Base-by-base conservation (phyloP, 2,888 invertebrate genomes). In the Dasypogon diadema region DNA sequence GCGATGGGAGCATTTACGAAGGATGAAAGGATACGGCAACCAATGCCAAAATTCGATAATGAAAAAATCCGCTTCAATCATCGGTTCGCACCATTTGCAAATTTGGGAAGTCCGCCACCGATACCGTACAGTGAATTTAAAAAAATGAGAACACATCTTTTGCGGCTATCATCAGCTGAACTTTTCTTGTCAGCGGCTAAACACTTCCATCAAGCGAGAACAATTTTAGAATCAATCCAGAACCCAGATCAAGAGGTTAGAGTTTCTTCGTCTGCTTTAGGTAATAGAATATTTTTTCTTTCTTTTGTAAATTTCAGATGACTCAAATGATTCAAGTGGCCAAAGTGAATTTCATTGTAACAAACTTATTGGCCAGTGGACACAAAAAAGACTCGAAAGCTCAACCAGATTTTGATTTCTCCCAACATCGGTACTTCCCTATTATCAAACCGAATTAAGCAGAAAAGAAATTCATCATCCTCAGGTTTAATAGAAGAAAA, bases 61-160 rank as follows among this genome's bases (percentile, higher is more conserved):
- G 97, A 98, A 84, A 92, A 94, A 82, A 96, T 98, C 2, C 91
- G 98, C 48, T 99, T 97, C 85, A 95, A 96, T 83, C 97, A 98
- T 82, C 91, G 98, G 70, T 96, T 99, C 87, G 91, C 93, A 4
- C 96, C 98, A 0, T 95, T 98, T 82, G 92, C 93, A 14, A 91
- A 92, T 37, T 89, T 98, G 10, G 89, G 94, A 12, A 94, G 94
- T 2, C 98, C 98, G 14, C 97, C 97, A 0, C 94, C 95, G 2
- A 95, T 98, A 10, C 93, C 94, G 81, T 98, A 98, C 86, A 89
- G 90, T 72, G 95, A 96, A 86, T 97, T 94, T 85, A 89, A 92
- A 82, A 95, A 95, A 83, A 93, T 96, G 90, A 80, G 84, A 0
- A 94, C 95, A 2, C 90, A 90, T 76, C 89, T 91, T 74, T 89